Percentiles rank a stretch among this genome's conserved stretches.
phyloP scores from a whole-genome alignment of 1,140 invertebrate species.

The Teleopsis dalmanni region DNA sequence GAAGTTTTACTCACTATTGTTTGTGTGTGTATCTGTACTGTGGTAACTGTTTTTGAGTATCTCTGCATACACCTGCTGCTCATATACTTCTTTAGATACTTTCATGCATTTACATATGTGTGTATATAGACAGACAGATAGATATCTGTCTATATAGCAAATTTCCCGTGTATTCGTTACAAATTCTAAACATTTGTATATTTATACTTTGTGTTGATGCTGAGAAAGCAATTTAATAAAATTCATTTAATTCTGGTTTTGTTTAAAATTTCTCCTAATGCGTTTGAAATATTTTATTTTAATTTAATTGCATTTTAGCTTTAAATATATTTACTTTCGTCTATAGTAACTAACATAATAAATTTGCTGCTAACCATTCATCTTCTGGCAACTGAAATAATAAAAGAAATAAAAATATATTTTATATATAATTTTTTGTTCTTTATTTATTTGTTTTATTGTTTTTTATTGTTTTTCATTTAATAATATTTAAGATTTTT shows the following conservation, averaged over 20 bases:
- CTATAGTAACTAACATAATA: slow-evolving; percentile 40
- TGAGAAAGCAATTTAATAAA: not conserved
- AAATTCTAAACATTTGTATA: too few relatives aligned
- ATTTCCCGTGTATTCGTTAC: too few relatives aligned
- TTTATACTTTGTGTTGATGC: too few relatives aligned
- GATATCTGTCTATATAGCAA: too few relatives aligned
- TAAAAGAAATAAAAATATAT: too few relatives aligned
- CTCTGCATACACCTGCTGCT: not conserved
- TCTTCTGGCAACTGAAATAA: too few relatives aligned
- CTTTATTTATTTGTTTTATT: not conserved
- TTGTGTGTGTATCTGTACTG: too few relatives aligned
- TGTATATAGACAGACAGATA: too few relatives aligned
- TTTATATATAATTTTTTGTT: not conserved
- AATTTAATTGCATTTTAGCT: not conserved
- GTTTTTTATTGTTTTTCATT: not conserved
- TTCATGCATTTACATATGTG: not conserved
- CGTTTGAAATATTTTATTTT: not conserved
- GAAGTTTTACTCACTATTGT: too few relatives aligned
- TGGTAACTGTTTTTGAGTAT: too few relatives aligned
- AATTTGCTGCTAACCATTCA: slow-evolving; percentile 45
- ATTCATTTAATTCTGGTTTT: not conserved
- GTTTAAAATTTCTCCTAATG: not conserved
- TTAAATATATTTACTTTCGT: slow-evolving; percentile 1
- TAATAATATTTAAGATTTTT: not conserved
- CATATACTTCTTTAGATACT: not conserved